Base-by-base conservation (phyloP, 2,797 vertebrate genomes). In the Enteromius anoplus region DNA sequence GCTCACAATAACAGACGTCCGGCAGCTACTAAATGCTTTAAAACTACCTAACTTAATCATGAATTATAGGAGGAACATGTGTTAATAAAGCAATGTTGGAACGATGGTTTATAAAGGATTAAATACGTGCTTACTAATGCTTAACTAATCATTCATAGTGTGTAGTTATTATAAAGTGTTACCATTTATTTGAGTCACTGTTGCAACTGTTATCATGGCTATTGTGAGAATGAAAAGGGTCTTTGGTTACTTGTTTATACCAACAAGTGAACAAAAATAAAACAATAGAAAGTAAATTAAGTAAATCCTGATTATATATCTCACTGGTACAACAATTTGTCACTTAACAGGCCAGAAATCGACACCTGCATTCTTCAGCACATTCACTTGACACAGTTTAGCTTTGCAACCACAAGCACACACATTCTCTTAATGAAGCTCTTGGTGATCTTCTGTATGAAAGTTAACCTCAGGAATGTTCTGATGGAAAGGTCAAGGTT, bases 401-500 rank as follows among this genome's bases (percentile, higher is more conserved):
- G 19, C 53, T 73, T 45, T 40, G 68, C 58, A 19, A 4, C 19
- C 55, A 73, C 15, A 37, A 72, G 60, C 68, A 82, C 42, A 72
- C 82, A 88, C 88, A 90, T 21, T 23, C 40, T 68, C 26, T 37
- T 11, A 68, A 14, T 55, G 78, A 69, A 80, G n/a, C n/a, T 68
- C 9, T 80, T 12, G 15, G 47, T 34, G 60, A 60, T 58, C 19
- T 47, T 84, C 53, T 51, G 26, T 77, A 5, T 82, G 42, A 85
- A 78, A 78, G 65, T 45, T 29, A 77, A 85, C 80, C 69, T 23
- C 58, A 73, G 51, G 68, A 85, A 78, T 85, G 84, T 84, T 81
- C 78, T 84, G 68, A 58, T 76, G 49, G 51, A 84, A 87, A 84
- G 84, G 86, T 85, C 62, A 83, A 23, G 70, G 83, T 70, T 84